phyloP scores from a whole-genome alignment of 2,888 invertebrate genomes.

The Rhagonycha lutea region DNA sequence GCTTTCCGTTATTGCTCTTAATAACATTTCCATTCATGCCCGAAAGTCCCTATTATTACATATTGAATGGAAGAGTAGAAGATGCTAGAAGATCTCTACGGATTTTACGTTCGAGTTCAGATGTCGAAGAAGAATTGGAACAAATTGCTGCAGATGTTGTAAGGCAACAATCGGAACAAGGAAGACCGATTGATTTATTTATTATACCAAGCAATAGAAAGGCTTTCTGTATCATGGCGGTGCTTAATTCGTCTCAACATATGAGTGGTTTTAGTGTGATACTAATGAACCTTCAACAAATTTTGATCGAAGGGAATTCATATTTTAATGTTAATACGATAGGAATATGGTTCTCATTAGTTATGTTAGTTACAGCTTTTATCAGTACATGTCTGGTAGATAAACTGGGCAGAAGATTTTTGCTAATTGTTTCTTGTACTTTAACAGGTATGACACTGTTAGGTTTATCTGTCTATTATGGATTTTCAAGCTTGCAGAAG shows the following conservation, averaged over 20 bases:
- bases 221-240: slow-evolving; percentile 43
- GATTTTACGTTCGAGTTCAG: slow-evolving; percentile 34
- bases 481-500: neutral
- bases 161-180: slow-evolving; percentile 42
- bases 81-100: slow-evolving; percentile 39
- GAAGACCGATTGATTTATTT: slow-evolving; percentile 43
- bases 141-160: slow-evolving; percentile 43
- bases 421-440: neutral
- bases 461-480: neutral
- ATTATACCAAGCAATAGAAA: slow-evolving; percentile 43
- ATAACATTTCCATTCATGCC: slow-evolving; percentile 45
- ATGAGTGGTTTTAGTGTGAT: slow-evolving; percentile 46
- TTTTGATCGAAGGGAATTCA: slow-evolving; percentile 42
- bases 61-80: slow-evolving; percentile 36
- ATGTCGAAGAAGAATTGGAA: slow-evolving; percentile 40
- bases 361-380: neutral
- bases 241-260: slow-evolving; percentile 45
- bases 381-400: neutral
- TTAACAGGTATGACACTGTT: neutral
- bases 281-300: slow-evolving; percentile 47
- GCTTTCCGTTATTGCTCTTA: slow-evolving; percentile 37
- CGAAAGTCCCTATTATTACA: slow-evolving; percentile 45
- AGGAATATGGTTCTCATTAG: slow-evolving; percentile 1
- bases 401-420: neutral
- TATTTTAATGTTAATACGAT: slow-evolving; percentile 35